A percentile compares a stretch with the other conserved stretches of the same genome.
Evolutionary conservation across 2,113 vertebrate genomes (phyloP).

Genomic region (Malurus cyaneus): DNA sequence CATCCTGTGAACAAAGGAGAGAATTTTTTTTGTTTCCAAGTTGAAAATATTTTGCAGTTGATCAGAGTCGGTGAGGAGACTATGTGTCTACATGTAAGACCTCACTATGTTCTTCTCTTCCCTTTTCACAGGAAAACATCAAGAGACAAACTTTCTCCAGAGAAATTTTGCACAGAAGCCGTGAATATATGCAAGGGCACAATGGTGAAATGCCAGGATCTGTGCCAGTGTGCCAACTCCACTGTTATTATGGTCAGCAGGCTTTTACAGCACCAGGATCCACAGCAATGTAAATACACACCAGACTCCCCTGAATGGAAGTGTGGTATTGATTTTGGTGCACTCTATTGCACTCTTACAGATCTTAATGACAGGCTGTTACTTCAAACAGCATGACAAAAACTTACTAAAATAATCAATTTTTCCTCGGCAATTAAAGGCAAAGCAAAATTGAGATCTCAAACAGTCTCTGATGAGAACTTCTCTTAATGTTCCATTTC

Average conservation of each 20-base stretch:
- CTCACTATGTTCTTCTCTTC: not conserved
- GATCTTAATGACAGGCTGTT: not conserved
- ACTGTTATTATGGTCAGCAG: not conserved
- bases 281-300: not conserved
- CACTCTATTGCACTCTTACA: not conserved
- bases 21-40: not conserved
- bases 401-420: not conserved
- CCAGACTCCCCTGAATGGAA: not conserved
- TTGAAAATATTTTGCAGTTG: not conserved
- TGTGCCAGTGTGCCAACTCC: not conserved
- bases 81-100: not conserved
- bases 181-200: not conserved
- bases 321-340: not conserved
- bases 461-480: not conserved
- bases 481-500: not conserved
- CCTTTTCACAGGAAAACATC: not conserved
- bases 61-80: not conserved
- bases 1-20: not conserved
- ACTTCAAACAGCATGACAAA: conserved; percentile 11
- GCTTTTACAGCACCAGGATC: not conserved
- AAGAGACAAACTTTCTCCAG: not conserved
- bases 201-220: not conserved
- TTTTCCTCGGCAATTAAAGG: not conserved
- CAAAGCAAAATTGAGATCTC: not conserved
- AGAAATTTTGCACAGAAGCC: not conserved